Evolutionary conservation across 2,888 invertebrate genomes (phyloP).

Genomic region (Troides oblongomaculatus): DNA sequence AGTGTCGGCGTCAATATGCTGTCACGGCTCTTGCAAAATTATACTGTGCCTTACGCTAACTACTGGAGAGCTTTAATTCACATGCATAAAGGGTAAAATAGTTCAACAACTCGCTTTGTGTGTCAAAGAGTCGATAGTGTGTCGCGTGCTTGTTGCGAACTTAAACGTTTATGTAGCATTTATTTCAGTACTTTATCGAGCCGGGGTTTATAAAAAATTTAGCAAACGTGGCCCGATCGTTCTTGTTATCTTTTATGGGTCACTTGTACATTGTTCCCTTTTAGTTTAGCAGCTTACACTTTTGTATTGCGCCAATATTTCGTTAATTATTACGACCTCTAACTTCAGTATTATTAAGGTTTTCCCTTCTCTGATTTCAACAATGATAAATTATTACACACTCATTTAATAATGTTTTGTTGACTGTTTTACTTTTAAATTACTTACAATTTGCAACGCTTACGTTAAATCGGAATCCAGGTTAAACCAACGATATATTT

Average conservation of each 20-base stretch:
- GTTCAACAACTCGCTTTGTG: constrained; percentile 37
- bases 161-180: constrained; percentile 58
- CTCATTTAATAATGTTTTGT: no score
- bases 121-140: constrained; percentile 42
- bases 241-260: constrained; percentile 43
- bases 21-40: constrained; percentile 30
- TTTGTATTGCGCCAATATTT: constrained; percentile 1
- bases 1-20: constrained; percentile 56
- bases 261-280: constrained; percentile 26
- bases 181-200: constrained; percentile 36
- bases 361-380: not conserved
- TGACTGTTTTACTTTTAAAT: no score
- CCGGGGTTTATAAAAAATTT: constrained; percentile 51
- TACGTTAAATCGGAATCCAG: no score
- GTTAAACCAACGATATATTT: no score
- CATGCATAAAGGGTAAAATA: constrained; percentile 42
- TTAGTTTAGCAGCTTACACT: constrained; percentile 2
- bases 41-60: constrained; percentile 27
- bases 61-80: constrained; percentile 39
- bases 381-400: not conserved
- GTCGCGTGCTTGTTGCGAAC: constrained; percentile 52
- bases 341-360: not conserved
- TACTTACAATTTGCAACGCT: no score
- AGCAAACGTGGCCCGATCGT: constrained; percentile 42
- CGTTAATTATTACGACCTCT: not conserved